Evolutionary conservation across 1,140 invertebrate genomes (phyloP).

Genomic region (Trichonephila clavata): DNA sequence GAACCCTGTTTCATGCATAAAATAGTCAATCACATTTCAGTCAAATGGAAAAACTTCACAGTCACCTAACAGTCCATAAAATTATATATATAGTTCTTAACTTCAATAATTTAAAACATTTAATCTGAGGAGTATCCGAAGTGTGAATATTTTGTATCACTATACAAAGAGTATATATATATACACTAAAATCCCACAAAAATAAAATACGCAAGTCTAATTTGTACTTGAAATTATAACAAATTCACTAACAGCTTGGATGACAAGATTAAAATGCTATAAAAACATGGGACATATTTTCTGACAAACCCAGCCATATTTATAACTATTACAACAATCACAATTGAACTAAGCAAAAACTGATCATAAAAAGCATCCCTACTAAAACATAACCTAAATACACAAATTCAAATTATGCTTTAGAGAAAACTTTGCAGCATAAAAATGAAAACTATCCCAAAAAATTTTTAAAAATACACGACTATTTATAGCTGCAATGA

Average conservation of each 20-base stretch:
- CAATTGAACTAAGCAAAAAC: too few relatives aligned
- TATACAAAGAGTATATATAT: neutral
- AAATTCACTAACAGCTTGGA: neutral
- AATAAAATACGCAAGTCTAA: neutral
- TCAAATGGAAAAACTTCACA: neutral
- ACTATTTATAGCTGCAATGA: neutral
- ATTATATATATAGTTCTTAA: neutral
- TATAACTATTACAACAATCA: too few relatives aligned
- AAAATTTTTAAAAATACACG: neutral
- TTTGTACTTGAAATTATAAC: neutral
- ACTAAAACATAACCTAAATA: constrained; percentile 7
- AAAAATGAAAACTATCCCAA: neutral
- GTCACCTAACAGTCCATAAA: constrained; percentile 8
- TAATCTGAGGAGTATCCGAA: neutral
- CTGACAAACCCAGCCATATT: too few relatives aligned
- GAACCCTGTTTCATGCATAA: neutral
- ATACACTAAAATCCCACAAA: neutral
- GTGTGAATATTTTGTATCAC: neutral
- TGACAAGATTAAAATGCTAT: neutral
- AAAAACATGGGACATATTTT: neutral
- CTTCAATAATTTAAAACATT: too few relatives aligned
- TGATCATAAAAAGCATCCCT: neutral
- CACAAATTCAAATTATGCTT: neutral
- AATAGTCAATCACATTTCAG: neutral
- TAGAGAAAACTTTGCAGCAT: neutral